Percentiles rank a stretch among this genome's conserved stretches.
phyloP scores from a whole-genome alignment of 1,140 invertebrate species.

The Plectus sambesii region DNA sequence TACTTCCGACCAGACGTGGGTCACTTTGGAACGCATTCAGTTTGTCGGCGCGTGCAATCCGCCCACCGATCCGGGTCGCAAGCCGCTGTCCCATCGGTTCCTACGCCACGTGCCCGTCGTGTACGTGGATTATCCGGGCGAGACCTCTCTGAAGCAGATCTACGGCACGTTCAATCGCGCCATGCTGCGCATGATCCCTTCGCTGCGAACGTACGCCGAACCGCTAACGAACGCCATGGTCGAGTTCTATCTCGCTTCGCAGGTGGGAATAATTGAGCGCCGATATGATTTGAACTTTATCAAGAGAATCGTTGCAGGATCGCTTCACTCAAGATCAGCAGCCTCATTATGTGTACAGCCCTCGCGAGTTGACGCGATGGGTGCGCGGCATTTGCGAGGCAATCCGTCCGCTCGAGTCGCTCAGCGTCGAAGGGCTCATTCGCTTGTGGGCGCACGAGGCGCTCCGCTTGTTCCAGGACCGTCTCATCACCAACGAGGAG shows the following conservation, averaged over 20 bases:
- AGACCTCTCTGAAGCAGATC: slow-evolving; percentile 73
- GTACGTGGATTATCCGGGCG: slow-evolving; percentile 98
- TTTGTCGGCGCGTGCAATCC: slow-evolving; percentile 99
- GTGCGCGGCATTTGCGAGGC: slow-evolving; percentile 97
- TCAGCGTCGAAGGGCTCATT: slow-evolving; percentile 83
- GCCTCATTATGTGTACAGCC: slow-evolving; percentile 98
- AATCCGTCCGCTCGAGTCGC: slow-evolving; percentile 74
- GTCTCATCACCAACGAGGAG: slow-evolving; percentile 82
- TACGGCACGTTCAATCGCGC: slow-evolving; percentile 95
- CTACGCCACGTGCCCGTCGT: slow-evolving; percentile 90
- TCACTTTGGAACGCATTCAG: slow-evolving; percentile 89
- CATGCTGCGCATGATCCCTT: slow-evolving; percentile 82
- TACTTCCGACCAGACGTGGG: slow-evolving; percentile 88
- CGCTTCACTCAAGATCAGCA: slow-evolving; percentile 99
- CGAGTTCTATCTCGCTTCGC: slow-evolving; percentile 88
- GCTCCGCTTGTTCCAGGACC: slow-evolving; percentile 82
- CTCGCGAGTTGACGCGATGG: slow-evolving; percentile 99
- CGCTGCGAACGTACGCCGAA: slow-evolving; percentile 79
- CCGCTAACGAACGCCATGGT: slow-evolving; percentile 97
- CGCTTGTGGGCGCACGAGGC: slow-evolving; percentile 97
- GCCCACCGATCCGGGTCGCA: slow-evolving; percentile 94
- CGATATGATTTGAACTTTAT: background rate
- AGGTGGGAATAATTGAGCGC: slow-evolving; percentile 48
- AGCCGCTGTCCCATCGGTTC: slow-evolving; percentile 82
- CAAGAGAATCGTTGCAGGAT: slow-evolving; percentile 54